Evolutionary conservation across 2,888 invertebrate species (phyloP), one percentile per base, ranked within the genome.

Genomic region (Gortyna flavago): DNA sequence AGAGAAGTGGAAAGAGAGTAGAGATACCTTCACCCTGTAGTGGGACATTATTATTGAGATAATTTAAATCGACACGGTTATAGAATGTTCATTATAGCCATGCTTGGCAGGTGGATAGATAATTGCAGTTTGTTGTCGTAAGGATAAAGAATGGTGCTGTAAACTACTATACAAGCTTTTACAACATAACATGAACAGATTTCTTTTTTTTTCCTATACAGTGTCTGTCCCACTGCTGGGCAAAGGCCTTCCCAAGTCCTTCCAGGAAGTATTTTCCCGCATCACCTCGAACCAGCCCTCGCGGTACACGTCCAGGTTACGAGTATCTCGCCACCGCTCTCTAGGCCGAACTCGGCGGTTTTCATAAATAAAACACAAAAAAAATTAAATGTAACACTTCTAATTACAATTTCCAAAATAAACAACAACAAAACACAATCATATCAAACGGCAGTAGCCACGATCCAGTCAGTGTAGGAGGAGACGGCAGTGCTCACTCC

Each of bases 401-500:
- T 67, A 68, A 51, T 70, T 5, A 59, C 1, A 35, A 69, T 66
- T n/a, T 74, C 2, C 11, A 69, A 68, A 69, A 85, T 66, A 66
- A 85, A 81, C 69, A 64, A 48, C 13, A n/a, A 59, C 44, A 73
- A 72, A 44, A 48, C 25, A 44, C 7, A 64, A 57, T 72, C 25
- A 67, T 21, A 72, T 41, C 51, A 87, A 11, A 81, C n/a, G n/a
- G 85, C 89, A 13, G 51, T 84, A 8, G 71, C 32, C 18, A 87
- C 57, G 51, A 94, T 92, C 95, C 95, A 95, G 67, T 91, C 29
- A 5, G 91, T 90, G 85, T 93, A 93, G 0, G 92, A 66, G 5
- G 92, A 81, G 72, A 97, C 94, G 4, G 93, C 90, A 11, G 96
- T 91, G 89, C 95, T 97, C 79, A 97, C 93, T 44, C 97, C 97